Base-by-base conservation (phyloP, 1,140 invertebrate species). In the Papilio xuthus region DNA sequence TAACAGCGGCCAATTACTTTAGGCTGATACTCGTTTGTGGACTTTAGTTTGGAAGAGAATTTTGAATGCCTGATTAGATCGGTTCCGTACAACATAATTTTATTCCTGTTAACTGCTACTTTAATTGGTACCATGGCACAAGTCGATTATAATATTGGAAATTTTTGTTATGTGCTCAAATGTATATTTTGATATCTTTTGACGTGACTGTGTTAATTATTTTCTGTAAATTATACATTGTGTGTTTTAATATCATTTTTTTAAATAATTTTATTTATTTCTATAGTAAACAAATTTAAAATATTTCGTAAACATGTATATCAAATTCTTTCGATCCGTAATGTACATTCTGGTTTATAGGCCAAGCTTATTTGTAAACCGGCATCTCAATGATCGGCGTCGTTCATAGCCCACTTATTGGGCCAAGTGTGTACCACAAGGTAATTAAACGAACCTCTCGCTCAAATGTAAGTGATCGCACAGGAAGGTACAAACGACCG, bases 1-100 rank as follows among this genome's bases (percentile, higher is more conserved):
- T 85, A 86, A 86, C 83, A 85, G 87, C 85, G 85, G 82, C 81
- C 84, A 87, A 84, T 86, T 85, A 85, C 86, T 85, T 84, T 83
- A 83, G 80, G 72, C 77, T 81, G 78, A 79, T 80, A 56, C 78
- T 44, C 77, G 76, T 81, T 77, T 26, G 81, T 79, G 79, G 80
- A 75, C 82, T 83, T 85, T 84, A 75, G 85, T 84, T 89, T 86
- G 71, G 80, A 80, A 76, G 44, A 80, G 79, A 75, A 72, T 77
- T 78, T 77, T 63, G 67, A 70, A 60, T 60, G 56, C 23, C 23
- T 60, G 56, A 13, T 53, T 53, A 53, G 7, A 53, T 53, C 47
- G 26, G 42, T 74, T 74, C 72, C 18, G 44, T 41, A 44, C 37
- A 72, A 44, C 23, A 23, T 41, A 47, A 26, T 72, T 72, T 44